Base-by-base conservation (phyloP, 2,888 invertebrate species). In the Drosophila hamatofila region DNA sequence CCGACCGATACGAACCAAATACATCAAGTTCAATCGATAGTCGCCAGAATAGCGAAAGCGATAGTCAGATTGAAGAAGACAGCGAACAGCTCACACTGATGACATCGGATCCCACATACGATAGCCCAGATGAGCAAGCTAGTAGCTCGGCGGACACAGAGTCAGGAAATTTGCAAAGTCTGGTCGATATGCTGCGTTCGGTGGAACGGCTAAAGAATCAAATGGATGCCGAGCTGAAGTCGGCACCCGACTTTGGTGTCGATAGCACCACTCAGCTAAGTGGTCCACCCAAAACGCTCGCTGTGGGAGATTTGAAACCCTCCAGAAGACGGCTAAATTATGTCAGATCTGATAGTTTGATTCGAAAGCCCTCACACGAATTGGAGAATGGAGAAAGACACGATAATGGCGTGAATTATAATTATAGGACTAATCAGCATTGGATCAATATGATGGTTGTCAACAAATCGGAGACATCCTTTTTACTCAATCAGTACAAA, bases 391-490 rank as follows among this genome's bases (percentile, higher is more conserved):
- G n/a, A n/a, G n/a, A n/a, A 5, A 14, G 0, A 33, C 33, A 14
- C 16, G 30, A 16, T 18, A 1, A 3, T 12, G 42, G 33, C 11
- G 1, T 21, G 7, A 9, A 39, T 33, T 48, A 39, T 35, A 41
- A 11, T 33, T 18, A 23, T 49, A 23, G 1, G 23, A 23, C 12
- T 18, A 54, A 23, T 9, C 58, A 44, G 25, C 39, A 30, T 33
- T 74, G 57, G 62, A 51, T 59, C 11, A 69, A 73, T n/a, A 18
- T 59, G 8, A 1, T 64, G 18, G 9, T 51, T 11, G 18, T 44
- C 4, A 18, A 33, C 14, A 74, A 62, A 7, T 74, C 58, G 37
- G 30, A 39, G 49, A 74, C 73, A 16, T 74, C 69, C 0, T 59
- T 62, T 30, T n/a, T 49, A 21, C 27, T 69, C 11, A 74, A 73